Evolutionary conservation across 1,140 invertebrate genomes (phyloP).

Genomic region (Pseudoatta argentina): DNA sequence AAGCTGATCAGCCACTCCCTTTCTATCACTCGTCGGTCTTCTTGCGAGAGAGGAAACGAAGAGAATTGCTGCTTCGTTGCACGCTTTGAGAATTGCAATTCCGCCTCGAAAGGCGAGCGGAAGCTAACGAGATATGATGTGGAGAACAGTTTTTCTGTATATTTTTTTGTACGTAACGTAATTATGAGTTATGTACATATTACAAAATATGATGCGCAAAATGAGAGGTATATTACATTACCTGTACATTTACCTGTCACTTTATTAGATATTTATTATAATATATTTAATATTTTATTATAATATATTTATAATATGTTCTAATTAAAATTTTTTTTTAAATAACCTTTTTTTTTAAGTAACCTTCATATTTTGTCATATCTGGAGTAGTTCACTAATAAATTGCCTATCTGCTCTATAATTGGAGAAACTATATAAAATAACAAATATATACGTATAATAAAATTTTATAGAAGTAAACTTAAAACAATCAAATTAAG

Average conservation of each 20-base stretch:
- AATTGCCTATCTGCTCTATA: no score
- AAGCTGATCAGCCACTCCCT: constrained; percentile 10
- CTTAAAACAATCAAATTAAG: neutral
- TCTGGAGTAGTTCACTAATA: no score
- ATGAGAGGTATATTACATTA: neutral
- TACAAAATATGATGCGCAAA: neutral
- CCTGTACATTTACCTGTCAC: neutral
- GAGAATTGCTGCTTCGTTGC: constrained; percentile 27
- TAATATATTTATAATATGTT: no score
- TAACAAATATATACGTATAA: neutral
- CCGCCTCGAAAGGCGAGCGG: constrained; percentile 15
- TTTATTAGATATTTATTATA: neutral
- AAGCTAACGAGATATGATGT: neutral
- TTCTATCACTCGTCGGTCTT: constrained; percentile 3
- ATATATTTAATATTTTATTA: no score
- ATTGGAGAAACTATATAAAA: neutral
- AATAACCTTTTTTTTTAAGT: no score
- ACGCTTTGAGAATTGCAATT: constrained; percentile 24
- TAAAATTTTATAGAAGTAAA: neutral
- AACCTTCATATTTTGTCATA: no score
- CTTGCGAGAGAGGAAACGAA: constrained; percentile 14
- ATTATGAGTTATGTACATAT: neutral
- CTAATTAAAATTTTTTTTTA: no score
- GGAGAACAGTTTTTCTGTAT: neutral
- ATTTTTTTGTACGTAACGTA: neutral